Conservation (phyloP, 2,797 vertebrate genomes). For the Pteronotus mesoamericanus region DNA sequence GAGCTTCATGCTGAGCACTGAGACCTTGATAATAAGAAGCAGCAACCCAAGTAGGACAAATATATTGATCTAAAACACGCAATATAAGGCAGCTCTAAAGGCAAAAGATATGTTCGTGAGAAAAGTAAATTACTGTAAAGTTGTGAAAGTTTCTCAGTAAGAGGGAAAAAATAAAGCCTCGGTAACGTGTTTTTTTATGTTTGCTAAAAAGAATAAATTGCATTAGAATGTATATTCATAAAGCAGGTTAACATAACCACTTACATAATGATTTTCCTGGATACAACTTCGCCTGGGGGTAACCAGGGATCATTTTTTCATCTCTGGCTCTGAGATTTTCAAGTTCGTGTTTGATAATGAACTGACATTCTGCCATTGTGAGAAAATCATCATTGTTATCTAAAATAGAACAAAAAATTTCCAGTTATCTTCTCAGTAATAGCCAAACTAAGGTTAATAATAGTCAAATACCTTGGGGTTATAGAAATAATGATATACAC, state of each 20-base stretch:
- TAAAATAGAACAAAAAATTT: conserved; percentile 77
- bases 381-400: conserved; percentile 93
- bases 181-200: not conserved
- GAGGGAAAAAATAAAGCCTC: not conserved
- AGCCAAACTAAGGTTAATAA: conserved; percentile 2
- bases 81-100: not conserved
- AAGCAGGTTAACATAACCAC: not conserved
- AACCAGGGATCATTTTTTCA: conserved; percentile 93
- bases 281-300: conserved; percentile 91
- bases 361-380: conserved; percentile 94
- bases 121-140: not conserved
- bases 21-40: not conserved
- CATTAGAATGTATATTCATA: not conserved
- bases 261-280: conserved; percentile 94
- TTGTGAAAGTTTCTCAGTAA: not conserved
- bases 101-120: not conserved
- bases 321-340: conserved; percentile 94
- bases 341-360: conserved; percentile 95
- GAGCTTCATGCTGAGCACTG: not conserved
- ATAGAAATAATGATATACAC: not conserved
- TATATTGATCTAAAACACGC: not conserved
- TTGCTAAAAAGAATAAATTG: not conserved
- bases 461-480: not conserved
- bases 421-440: conserved; percentile 44
- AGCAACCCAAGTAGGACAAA: not conserved